Base-by-base conservation (phyloP, 2,113 vertebrate genomes). In the Cyphotilapia sp. region DNA sequence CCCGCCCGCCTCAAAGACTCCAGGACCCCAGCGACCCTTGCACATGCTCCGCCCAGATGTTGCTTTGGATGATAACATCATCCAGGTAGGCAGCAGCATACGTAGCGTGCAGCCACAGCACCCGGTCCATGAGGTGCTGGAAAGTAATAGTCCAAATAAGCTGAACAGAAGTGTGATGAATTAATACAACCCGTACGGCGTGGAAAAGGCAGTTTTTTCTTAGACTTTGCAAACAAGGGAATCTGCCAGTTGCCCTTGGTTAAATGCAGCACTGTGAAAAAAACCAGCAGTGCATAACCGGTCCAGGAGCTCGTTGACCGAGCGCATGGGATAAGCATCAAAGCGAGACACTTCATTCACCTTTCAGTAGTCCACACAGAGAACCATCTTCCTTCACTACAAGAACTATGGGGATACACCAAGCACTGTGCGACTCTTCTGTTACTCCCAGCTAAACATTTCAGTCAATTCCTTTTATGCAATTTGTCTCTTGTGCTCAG, bases 61-160 rank as follows among this genome's bases (percentile, higher is more conserved):
- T 24, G 22, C 22, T 56, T 24, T 24, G 22, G 53, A 24, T 56
- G 22, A 56, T 4, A 13, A 56, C 53, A 7, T 56, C 22, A 56
- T 56, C 53, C 53, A 24, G 4, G 53, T 24, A 24, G 22, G 53
- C 0, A 24, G 22, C 11, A 56, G 53, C 11, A 24, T 56, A 56
- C 0, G 22, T 2, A 56, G 53, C 0, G 2, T 56, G 53, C 11
- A 56, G 53, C 0, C 0, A 56, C 53, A 56, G 53, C 6, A 56
- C 11, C 22, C 22, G 11, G 53, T 56, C 53, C 53, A 56, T 56
- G 4, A 56, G 22, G 53, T 12, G 1, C 53, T 56, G 0, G 53
- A 56, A 56, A 56, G 22, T 56, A 24, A 24, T 24, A 24, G n/a
- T 56, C 22, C n/a, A 24, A 56, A 56, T 24, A 56, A 56, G 22